Evolutionary conservation across 2,797 vertebrate genomes (phyloP).

Genomic region (Prunella strophiata): DNA sequence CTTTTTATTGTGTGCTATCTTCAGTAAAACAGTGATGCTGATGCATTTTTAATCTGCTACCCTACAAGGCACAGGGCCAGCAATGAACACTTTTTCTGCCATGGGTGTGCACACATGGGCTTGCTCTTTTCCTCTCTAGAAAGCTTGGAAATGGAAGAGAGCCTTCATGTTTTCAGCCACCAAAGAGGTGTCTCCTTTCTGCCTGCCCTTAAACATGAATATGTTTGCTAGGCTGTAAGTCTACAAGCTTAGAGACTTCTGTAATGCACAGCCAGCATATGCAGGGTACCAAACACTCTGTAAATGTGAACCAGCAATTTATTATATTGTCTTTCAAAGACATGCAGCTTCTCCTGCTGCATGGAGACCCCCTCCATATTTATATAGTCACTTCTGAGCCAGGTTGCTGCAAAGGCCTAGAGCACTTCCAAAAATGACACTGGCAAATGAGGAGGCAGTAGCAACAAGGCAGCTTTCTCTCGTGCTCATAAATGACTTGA

Average conservation of each 20-base stretch:
- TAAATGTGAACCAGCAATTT: neutral
- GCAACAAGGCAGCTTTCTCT: neutral
- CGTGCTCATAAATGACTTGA: neutral
- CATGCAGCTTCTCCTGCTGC: neutral
- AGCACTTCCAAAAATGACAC: neutral
- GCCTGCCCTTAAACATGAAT: neutral
- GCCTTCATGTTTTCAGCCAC: neutral
- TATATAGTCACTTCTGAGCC: neutral
- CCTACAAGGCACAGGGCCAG: neutral
- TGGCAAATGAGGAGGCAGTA: neutral
- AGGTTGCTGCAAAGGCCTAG: neutral
- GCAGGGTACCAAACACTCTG: neutral
- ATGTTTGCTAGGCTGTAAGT: neutral
- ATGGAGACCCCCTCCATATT: neutral
- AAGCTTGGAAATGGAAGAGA: neutral
- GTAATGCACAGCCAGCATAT: neutral
- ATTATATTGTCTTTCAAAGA: neutral
- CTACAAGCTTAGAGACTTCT: neutral
- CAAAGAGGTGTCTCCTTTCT: neutral
- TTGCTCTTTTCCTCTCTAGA: neutral
- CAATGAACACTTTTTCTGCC: neutral
- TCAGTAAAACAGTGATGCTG: neutral
- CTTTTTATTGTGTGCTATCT: neutral
- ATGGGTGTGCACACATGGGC: fast-evolving
- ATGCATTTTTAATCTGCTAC: neutral